Base-by-base conservation (phyloP, 1,140 invertebrate genomes). In the Brachystomella parvula region DNA sequence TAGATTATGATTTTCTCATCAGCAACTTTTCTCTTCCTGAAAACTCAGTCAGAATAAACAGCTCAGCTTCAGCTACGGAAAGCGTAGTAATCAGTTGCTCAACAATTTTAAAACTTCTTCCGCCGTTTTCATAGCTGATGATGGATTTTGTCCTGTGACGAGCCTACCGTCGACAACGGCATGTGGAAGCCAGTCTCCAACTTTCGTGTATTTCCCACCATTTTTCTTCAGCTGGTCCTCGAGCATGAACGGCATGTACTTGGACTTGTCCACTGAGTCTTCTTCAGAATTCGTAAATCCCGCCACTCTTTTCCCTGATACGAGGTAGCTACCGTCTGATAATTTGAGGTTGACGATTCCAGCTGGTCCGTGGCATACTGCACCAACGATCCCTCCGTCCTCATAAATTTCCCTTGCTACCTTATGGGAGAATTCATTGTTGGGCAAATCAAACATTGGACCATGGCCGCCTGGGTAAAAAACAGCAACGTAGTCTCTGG, bases 401-500 rank as follows among this genome's bases (percentile, higher is more conserved):
- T 64, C 62, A n/a, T 53, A 64, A 58, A 64, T 49, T 15, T 58
- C 62, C 9, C 44, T 6, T 6, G 47, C 47, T 21, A 64, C 29
- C 15, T 29, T 9, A 9, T 29, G 44, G 2, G 62, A 47, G 3
- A 3, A 21, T 19, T 12, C 3, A 26, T 56, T 12, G 2, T 56
- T 2, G 12, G 62, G 3, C 3, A 64, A 28, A 28, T 64, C 62
- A 57, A 59, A 64, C 62, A 64, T 64, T 12, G 62, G 62, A 15
- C 62, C 62, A 35, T 64, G 62, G 2, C 62, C 62, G 31, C 62
- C 62, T 17, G 62, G 62, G 47, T 29, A 64, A 29, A 64, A 64
- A 15, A 64, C 47, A 17, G 47, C 44, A 26, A n/a, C 39, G 30
- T 31, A 64, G 28, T 64, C 44, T 15, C 2, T n/a, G 2, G 62